These are phyloP conservation scores for Ophion ellenae DNA, from an alignment of 2,888 invertebrate genomes.

Conservation along the genomic window DNA sequence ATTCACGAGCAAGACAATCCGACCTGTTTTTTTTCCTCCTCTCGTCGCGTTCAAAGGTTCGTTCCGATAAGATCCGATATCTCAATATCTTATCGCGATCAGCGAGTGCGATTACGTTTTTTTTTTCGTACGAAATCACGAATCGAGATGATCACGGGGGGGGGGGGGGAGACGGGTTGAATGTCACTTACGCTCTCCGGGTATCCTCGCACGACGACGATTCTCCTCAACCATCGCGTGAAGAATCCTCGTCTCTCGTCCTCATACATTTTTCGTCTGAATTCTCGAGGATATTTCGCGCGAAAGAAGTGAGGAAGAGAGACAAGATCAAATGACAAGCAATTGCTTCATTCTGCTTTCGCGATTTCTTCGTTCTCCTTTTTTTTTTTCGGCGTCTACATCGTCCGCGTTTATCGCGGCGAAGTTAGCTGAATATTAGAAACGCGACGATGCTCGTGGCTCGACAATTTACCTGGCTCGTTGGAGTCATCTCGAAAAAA, in stretches of 20 bases:
- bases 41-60: not conserved
- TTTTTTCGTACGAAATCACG: not conserved
- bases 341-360: not conserved
- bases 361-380: not conserved
- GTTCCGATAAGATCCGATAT: not conserved
- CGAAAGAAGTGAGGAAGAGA: not conserved
- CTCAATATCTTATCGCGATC: not conserved
- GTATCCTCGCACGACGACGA: conserved; percentile 77
- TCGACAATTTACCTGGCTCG: not conserved
- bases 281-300: not conserved
- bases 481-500: not conserved
- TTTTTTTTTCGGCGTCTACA: not conserved
- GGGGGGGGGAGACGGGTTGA: no score
- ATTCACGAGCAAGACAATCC: not conserved
- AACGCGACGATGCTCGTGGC: not conserved
- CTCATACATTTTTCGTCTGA: conserved; percentile 74
- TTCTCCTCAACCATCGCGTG: conserved; percentile 77
- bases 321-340: not conserved
- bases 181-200: conserved; percentile 74
- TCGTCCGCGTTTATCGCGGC: not conserved
- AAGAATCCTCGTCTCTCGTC: conserved; percentile 75
- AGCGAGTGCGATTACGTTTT: not conserved
- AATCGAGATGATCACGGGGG: not conserved
- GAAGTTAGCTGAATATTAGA: not conserved
- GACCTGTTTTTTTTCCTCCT: not conserved